Evolutionary conservation across 1,140 invertebrate species (phyloP), one percentile per base, ranked within the genome.

Genomic region (Scylla paramamosain): DNA sequence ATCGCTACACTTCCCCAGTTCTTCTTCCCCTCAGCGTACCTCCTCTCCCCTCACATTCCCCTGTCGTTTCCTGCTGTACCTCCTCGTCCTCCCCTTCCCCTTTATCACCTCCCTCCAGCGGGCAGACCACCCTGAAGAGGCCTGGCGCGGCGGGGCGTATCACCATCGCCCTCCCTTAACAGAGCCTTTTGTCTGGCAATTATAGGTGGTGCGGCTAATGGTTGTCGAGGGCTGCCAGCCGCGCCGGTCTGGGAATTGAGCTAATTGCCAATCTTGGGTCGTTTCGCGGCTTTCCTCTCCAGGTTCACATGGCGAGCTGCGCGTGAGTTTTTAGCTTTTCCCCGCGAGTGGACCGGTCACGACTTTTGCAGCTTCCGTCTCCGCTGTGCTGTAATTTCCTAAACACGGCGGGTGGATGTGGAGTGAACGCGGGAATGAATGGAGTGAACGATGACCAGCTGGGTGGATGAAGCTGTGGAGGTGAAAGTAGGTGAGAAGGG

Each of bases 111-210:
- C 31, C 45, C 31, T 84, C 83, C 39, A 10, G 45, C 83, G 52
- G n/a, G 52, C 16, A 67, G 82, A 28, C 92, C 77, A 92, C 91
- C 91, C 91, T 31, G 20, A 25, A 31, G 91, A 29, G 91, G 28
- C 45, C 20, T 31, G 31, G 84, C 52, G 46, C 86, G 93, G 87
- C 93, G 39, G 32, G 93, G 46, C 87, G 59, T 94, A 94, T 89
- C 93, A 90, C 93, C 87, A 12, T 82, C 31, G 93, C 52, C 48
- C 77, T 39, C 52, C 31, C 93, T 90, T 94, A 90, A 89, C 93
- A 94, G 93, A 52, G 29, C 93, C 93, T 90, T 94, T 94, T 94
- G 93, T 94, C 59, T 52, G 93, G 93, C 93, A 93, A 93, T 93
- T 93, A 93, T 93, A 89, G 93, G 46, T 67, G 93, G 84, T 88